A percentile compares a stretch with the other conserved stretches of the same genome.
These are phyloP conservation scores for Echinometra lucunter DNA, from an alignment of 53 echinoderm and acorn worm genomes.

Conservation along the genomic window DNA sequence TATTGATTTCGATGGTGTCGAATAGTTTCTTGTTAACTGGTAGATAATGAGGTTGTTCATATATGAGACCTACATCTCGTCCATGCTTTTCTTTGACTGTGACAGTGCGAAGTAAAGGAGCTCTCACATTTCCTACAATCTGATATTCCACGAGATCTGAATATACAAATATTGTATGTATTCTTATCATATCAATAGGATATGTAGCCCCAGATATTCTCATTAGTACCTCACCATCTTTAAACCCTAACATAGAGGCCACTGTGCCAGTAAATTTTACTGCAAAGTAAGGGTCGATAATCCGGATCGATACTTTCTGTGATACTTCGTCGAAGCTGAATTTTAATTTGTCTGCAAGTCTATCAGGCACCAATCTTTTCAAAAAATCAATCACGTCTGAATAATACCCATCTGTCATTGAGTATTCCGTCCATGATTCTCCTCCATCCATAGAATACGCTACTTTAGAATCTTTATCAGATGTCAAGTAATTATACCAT, in stretches of 20 bases:
- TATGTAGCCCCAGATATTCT: background rate
- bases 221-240: background rate
- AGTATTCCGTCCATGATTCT: background rate
- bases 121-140: slow-evolving; percentile 68
- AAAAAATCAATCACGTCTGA: background rate
- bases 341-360: background rate
- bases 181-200: slow-evolving; percentile 37
- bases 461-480: no score
- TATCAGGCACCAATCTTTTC: background rate
- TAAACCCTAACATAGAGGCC: slow-evolving; percentile 63
- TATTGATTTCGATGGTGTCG: slow-evolving; percentile 70
- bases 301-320: background rate
- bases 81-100: slow-evolving; percentile 71
- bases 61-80: slow-evolving; percentile 54
- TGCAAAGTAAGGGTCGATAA: background rate
- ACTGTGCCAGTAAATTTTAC: slow-evolving; percentile 38
- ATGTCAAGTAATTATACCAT: slow-evolving; percentile 57
- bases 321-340: background rate
- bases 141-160: slow-evolving; percentile 72
- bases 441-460: background rate
- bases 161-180: slow-evolving; percentile 70
- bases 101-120: slow-evolving; percentile 77
- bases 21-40: slow-evolving; percentile 63
- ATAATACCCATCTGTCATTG: background rate
- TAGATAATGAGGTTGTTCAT: slow-evolving; percentile 73